These are phyloP conservation scores for Corythaixoides concolor DNA, from an alignment of 2,113 vertebrate genomes.

Conservation along the genomic window DNA sequence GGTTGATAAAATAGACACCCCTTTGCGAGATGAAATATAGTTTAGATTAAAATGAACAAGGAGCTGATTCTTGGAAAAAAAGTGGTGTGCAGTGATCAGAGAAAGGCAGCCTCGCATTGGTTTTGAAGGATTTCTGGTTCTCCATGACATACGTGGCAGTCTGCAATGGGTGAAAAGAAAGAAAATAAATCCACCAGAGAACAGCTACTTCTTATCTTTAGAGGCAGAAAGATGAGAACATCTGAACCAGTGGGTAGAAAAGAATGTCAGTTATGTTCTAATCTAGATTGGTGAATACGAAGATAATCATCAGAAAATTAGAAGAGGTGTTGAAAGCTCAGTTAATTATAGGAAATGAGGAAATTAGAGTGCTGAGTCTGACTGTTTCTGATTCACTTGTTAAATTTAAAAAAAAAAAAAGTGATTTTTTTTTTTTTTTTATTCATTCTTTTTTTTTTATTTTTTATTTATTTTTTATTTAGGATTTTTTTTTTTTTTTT, in stretches of 20 bases:
- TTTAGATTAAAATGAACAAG: not conserved
- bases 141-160: not conserved
- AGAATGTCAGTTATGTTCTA: slow-evolving; percentile 55
- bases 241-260: slow-evolving; percentile 8
- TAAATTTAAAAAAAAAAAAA: not conserved
- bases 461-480: too few species aligned
- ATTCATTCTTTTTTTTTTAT: too few species aligned
- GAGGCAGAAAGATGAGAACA: slow-evolving; percentile 28
- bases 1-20: not conserved
- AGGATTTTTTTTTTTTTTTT: too few species aligned
- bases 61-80: not conserved
- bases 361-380: slow-evolving; percentile 67
- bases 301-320: slow-evolving; percentile 59
- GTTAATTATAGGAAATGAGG: slow-evolving; percentile 73
- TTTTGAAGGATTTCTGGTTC: not conserved
- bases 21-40: not conserved
- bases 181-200: not conserved
- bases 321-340: slow-evolving; percentile 61
- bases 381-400: slow-evolving; percentile 60
- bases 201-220: not conserved
- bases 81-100: not conserved
- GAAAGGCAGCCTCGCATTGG: not conserved
- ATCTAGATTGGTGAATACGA: slow-evolving; percentile 49
- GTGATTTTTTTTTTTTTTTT: not conserved
- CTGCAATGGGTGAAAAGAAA: not conserved